Conservation (phyloP, 2,797 vertebrate species). For the Rhinogobio ventralis region DNA sequence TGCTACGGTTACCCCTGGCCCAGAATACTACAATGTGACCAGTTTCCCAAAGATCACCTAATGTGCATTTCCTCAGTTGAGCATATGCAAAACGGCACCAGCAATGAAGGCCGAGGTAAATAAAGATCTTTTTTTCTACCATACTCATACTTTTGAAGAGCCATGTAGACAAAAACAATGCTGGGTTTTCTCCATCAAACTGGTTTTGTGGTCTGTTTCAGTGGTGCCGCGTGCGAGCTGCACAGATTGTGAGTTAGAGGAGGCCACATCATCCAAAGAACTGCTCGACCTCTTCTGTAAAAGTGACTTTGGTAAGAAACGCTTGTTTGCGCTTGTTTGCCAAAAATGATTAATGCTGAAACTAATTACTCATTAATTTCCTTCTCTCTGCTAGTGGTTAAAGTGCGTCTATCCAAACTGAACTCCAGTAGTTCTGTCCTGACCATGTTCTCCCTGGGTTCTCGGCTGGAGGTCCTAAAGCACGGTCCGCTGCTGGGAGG, state of each 20-base stretch:
- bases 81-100: conserved; percentile 70
- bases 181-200: conserved; percentile 37
- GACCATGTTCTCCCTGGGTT: conserved; percentile 81
- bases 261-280: conserved; percentile 77
- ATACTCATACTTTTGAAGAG: not conserved
- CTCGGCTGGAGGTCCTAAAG: conserved; percentile 83
- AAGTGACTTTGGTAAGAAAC: conserved; percentile 84
- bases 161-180: not conserved
- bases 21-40: conserved; percentile 82
- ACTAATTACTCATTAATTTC: not conserved
- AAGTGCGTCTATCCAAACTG: conserved; percentile 80
- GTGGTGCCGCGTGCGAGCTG: conserved; percentile 85
- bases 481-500: conserved; percentile 79
- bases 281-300: conserved; percentile 83
- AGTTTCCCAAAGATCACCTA: conserved; percentile 83
- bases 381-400: conserved; percentile 75
- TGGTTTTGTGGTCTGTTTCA: conserved; percentile 58
- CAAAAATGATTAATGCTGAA: not conserved
- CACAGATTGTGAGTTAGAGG: conserved; percentile 84
- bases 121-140: too few relatives aligned
- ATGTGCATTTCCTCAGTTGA: conserved; percentile 84
- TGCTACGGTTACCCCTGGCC: conserved; percentile 88
- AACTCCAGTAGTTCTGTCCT: conserved; percentile 76
- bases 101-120: conserved; percentile 74
- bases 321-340: not conserved